These are phyloP conservation scores for Cinclus mexicanus DNA, from an alignment of 2,113 vertebrate species.

Conservation along the genomic window DNA sequence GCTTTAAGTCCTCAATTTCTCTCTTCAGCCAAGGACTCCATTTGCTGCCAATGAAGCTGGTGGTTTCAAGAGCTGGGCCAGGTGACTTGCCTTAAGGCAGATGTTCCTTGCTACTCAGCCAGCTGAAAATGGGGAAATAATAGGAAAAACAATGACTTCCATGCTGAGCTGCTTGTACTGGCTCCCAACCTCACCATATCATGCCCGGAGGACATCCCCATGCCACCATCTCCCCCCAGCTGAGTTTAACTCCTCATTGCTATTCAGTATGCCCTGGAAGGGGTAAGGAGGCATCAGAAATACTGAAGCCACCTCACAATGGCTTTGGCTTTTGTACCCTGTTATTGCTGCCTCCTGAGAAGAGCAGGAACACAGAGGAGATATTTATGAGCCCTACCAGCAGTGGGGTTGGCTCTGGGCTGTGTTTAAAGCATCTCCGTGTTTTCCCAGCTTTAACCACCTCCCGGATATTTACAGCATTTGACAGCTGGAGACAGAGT, in stretches of 20 bases:
- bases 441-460: conserved; percentile 15
- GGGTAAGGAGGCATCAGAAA: neutral
- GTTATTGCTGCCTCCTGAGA: neutral
- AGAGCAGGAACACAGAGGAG: conserved; percentile 3
- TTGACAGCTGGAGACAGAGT: conserved; percentile 22
- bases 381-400: conserved; percentile 43
- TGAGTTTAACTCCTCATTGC: neutral
- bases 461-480: conserved; percentile 34
- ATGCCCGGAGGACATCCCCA: accelerated
- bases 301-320: neutral
- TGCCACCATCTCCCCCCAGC: neutral
- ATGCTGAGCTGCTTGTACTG: neutral
- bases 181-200: neutral
- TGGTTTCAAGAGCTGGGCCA: conserved; percentile 23
- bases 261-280: neutral
- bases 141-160: neutral
- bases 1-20: neutral
- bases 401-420: neutral
- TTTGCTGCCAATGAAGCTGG: neutral
- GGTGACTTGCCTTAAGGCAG: conserved; percentile 45
- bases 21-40: neutral
- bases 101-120: neutral
- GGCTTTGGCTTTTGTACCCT: neutral
- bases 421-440: neutral
- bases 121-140: conserved; percentile 18